Evolutionary conservation across 2,113 vertebrate species (phyloP), one percentile per base, ranked within the genome.

Genomic region (Aphelocoma coerulescens): DNA sequence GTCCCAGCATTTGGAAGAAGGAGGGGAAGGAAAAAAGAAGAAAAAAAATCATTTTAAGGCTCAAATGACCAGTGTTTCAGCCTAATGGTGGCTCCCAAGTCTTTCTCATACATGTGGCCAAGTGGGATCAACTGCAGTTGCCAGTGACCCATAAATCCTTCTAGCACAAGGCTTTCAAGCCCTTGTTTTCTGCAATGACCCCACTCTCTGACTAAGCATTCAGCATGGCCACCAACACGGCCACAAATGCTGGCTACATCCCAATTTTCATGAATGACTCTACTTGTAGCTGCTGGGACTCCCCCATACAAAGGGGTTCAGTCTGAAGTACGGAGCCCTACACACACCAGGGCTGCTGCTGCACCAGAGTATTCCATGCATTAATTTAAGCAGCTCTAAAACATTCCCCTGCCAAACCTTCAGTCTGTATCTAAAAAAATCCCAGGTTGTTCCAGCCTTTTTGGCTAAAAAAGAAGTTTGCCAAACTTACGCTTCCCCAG

Each of bases 401-500:
- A 49, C 21, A 41, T 30, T 28, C 11, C 33, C 30, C 39, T 12
- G 5, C n/a, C 66, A 54, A 89, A 85, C 32, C 32, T 79, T 32
- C 1, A 4, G 11, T 11, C 10, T 9, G 3, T 33, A 13, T 11
- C 32, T 32, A 23, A 57, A 43, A n/a, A 28, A 14, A 6, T 6
- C 5, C 24, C 37, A 12, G 6, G 13, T 6, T 7, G 4, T 51
- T 75, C 27, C 18, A 6, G 4, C 1, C 58, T 54, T 37, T 58
- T 26, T 2, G 0, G 17, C 24, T 73, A 41, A 63, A 63, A 46
- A 7, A 1, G 23, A 48, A 39, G 6, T 13, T 8, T 9, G 8
- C 16, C 94, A 48, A 62, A 97, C 99, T 99, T 97, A 99, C 99
- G 2, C 96, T 98, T 52, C 98, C 99, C 99, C 99, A 99, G 97